Percentiles rank a stretch among this genome's conserved stretches.
phyloP scores from a whole-genome alignment of 2,797 vertebrate species.

The Rhabdomys pumilio region DNA sequence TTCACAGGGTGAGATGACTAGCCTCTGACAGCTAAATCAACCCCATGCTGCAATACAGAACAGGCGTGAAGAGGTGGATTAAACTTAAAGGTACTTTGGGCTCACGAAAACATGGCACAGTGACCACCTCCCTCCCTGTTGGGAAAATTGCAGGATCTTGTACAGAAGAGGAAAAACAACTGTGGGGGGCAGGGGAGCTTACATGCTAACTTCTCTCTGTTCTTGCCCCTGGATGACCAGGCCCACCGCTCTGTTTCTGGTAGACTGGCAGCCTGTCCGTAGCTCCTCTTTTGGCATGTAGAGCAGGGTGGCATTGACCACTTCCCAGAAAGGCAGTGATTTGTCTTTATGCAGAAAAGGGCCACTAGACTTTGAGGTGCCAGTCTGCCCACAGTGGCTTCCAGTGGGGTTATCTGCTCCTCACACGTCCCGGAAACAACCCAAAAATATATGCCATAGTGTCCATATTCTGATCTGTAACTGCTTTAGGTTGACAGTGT shows the following conservation, averaged over 20 bases:
- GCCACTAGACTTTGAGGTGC: neutral
- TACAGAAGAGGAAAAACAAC: constrained; percentile 5
- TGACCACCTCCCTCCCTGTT: neutral
- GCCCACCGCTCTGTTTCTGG: neutral
- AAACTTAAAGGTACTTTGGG: neutral
- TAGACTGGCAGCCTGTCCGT: neutral
- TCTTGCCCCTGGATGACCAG: neutral
- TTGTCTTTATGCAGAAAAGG: neutral
- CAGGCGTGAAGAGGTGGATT: neutral
- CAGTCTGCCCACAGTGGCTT: neutral
- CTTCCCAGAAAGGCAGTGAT: neutral
- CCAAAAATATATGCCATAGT: neutral
- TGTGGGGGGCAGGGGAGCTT: neutral
- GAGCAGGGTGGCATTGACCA: neutral
- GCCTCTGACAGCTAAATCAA: constrained; percentile 1
- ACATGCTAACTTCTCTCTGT: neutral
- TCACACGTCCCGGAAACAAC: neutral
- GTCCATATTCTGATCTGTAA: neutral
- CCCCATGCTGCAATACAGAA: neutral
- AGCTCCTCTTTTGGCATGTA: rapidly evolving
- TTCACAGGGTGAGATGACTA: constrained; percentile 10
- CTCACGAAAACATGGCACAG: neutral
- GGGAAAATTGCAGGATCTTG: neutral
- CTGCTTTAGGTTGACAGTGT: neutral
- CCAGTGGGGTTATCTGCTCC: neutral